These are phyloP conservation scores for Dryobates pubescens DNA, from an alignment of 2,797 vertebrate species.

Conservation along the genomic window DNA sequence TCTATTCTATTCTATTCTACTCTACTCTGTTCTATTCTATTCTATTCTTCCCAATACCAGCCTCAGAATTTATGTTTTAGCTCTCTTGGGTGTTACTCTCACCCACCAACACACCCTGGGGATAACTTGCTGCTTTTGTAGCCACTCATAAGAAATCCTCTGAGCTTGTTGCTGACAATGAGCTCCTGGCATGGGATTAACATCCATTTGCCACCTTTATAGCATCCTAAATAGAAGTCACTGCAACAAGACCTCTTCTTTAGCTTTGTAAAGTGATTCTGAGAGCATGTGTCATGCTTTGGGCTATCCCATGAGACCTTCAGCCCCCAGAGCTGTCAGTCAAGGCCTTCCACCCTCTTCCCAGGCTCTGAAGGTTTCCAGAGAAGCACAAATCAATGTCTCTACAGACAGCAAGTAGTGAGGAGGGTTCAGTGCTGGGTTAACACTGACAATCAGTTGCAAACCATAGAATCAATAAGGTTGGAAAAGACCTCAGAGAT, in stretches of 20 bases:
- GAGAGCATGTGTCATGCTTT: background rate
- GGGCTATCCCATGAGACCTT: background rate
- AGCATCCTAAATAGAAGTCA: too few relatives aligned
- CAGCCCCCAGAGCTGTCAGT: background rate
- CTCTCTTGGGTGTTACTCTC: background rate
- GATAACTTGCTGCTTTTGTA: background rate
- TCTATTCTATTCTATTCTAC: too few relatives aligned
- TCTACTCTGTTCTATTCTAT: too few relatives aligned
- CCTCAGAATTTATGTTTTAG: too few relatives aligned
- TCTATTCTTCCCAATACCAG: background rate
- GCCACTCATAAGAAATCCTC: background rate
- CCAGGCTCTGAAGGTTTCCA: background rate
- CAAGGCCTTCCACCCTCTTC: background rate
- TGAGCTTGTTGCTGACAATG: background rate
- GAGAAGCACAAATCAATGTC: background rate
- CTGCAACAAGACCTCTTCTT: accelerated
- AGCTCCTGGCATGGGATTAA: background rate
- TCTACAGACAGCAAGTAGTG: background rate
- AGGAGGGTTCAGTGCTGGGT: background rate
- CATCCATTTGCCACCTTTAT: background rate
- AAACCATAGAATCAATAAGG: background rate
- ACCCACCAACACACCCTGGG: background rate
- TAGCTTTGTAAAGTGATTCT: background rate
- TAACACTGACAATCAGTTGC: background rate
- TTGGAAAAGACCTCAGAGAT: too few relatives aligned